Base-by-base conservation (phyloP, 37 sponge, comb jelly and placozoan species). In the Chondrosia reniformis region DNA sequence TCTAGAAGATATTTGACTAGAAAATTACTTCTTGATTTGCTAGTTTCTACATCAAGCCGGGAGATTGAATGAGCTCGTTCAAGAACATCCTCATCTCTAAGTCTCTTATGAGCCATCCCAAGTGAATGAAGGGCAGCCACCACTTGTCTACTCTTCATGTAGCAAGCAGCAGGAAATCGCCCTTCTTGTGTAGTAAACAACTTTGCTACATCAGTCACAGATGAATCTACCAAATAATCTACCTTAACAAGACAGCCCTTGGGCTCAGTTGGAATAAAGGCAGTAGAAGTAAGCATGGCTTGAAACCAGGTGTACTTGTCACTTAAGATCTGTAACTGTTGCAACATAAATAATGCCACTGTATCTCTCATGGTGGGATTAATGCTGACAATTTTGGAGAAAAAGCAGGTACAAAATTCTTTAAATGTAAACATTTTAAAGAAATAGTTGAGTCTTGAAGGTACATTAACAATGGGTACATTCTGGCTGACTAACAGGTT, bases 61-160 rank as follows among this genome's bases (percentile, higher is more conserved):
- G 5, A 17, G 55, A 86, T 78, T 61, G 81, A 43, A 7, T 28
- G n/a, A 30, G 81, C 89, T 84, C 89, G 33, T 13, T 83, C 89
- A 45, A 49, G 4, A 13, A 88, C 33, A n/a, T 83, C 71, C 28
- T 64, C 54, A 31, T 73, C 4, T 25, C 55, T 73, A 0, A 88
- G 84, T 22, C 78, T 43, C 12, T 55, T 5, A 9, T 37, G 38
- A 34, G 76, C 33, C 81, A 88, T 88, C 19, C 89, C 89, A 12
- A 88, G 62, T 2, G 15, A 13, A 28, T 1, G 2, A 2, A 88
- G 43, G 41, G n/a, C 62, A 1, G 0, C 0, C 41, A 43, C 33
- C 45, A 73, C 2, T 43, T 49, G 43, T 36, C 15, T n/a, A 44
- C 17, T 31, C 8, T 17, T 49, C 31, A 72, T 7, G 33, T 80